phyloP scores from a whole-genome alignment of 2,888 invertebrate genomes.

The Xanthostigma xanthostigma region DNA sequence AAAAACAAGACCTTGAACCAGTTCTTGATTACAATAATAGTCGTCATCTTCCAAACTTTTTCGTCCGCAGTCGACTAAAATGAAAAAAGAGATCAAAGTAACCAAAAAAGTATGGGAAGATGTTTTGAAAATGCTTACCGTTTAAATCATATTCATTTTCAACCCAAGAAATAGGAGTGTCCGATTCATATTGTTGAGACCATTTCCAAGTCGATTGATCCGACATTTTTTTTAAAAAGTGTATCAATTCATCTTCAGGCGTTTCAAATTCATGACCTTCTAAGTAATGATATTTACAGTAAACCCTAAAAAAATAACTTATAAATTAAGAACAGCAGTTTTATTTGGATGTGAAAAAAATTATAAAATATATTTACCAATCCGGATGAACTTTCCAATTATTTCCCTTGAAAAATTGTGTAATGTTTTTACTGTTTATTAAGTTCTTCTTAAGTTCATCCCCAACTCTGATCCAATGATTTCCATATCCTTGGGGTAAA shows the following conservation, averaged over 20 bases:
- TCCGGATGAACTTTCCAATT: constrained; percentile 72
- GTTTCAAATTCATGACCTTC: constrained; percentile 58
- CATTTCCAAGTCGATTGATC: constrained; percentile 40
- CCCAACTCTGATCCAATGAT: constrained; percentile 55
- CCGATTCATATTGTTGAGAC: constrained; percentile 41
- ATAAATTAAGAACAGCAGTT: constrained; percentile 1
- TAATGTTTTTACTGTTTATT: constrained; percentile 51
- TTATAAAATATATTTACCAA: constrained; percentile 39
- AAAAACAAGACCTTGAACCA: constrained; percentile 72
- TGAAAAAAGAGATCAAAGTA: constrained; percentile 1
- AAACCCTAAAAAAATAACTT: constrained; percentile 44
- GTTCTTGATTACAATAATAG: constrained; percentile 71
- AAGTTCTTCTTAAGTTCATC: constrained; percentile 58
- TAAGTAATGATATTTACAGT: constrained; percentile 74
- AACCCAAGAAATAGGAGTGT: constrained; percentile 7
- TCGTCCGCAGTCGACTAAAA: constrained; percentile 48
- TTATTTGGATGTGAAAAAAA: no score
- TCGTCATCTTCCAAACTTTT: constrained; percentile 48
- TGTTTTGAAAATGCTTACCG: background rate
- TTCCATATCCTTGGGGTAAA: constrained; percentile 66
- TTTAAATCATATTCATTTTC: background rate
- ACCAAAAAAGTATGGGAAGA: constrained; percentile 1
- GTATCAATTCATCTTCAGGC: constrained; percentile 59
- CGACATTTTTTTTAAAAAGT: constrained; percentile 56
- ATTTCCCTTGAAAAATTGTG: constrained; percentile 54